A percentile compares a stretch with the other conserved stretches of the same genome.
Conservation (phyloP, 2,888 invertebrate species). For the Amiota minor region DNA sequence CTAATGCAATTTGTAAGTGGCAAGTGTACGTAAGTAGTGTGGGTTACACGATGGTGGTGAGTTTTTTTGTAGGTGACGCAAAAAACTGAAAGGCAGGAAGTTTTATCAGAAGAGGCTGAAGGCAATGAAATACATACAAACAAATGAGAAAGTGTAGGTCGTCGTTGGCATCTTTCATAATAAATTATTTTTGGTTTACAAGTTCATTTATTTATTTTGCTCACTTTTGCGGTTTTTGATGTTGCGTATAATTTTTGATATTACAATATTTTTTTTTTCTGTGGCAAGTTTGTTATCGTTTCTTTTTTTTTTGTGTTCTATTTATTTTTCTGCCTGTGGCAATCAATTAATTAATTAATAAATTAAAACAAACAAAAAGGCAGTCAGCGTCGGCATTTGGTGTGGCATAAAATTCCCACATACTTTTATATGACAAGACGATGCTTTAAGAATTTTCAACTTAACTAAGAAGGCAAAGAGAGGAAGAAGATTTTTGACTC, state of each 20-base stretch:
- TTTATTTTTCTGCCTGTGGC: slow-evolving; percentile 32
- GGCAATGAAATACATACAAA: too few relatives aligned
- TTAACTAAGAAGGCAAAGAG: too few relatives aligned
- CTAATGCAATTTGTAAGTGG: slow-evolving; percentile 67
- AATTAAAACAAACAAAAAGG: slow-evolving; percentile 48
- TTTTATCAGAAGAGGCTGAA: background rate
- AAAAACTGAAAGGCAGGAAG: background rate
- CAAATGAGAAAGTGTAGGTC: background rate
- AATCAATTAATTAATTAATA: slow-evolving; percentile 63
- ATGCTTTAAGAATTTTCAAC: too few relatives aligned
- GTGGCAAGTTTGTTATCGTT: background rate
- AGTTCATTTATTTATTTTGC: slow-evolving; percentile 25
- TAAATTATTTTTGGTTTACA: slow-evolving; percentile 25
- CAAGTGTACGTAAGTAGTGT: slow-evolving; percentile 21
- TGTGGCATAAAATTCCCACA: too few relatives aligned
- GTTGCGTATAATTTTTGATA: too few relatives aligned
- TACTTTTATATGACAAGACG: too few relatives aligned
- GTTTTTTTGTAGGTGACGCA: background rate
- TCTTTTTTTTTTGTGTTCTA: background rate
- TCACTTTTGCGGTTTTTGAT: slow-evolving; percentile 12
- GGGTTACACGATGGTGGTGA: background rate
- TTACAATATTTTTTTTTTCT: too few relatives aligned
- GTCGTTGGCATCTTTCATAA: slow-evolving; percentile 3
- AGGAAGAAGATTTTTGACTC: background rate
- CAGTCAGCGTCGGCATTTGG: background rate